Evolutionary conservation across 2,888 invertebrate genomes (phyloP), one percentile per base, ranked within the genome.

Genomic region (Andrena hattorfiana): DNA sequence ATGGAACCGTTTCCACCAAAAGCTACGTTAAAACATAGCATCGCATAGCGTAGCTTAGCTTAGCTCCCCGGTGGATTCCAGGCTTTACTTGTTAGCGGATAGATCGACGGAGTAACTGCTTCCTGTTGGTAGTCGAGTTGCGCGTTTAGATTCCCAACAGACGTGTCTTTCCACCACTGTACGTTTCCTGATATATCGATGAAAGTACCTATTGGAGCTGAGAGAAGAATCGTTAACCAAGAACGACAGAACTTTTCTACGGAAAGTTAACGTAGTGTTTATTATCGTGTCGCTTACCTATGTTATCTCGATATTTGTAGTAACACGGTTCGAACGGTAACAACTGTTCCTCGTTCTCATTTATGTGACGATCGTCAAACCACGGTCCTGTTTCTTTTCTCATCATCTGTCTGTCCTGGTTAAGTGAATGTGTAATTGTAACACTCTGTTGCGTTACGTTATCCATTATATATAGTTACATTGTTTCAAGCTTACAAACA

Each of bases 271-370:
- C 30, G 35, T 20, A 63, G 10, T n/a, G 2, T 5, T 56, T 60
- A 4, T 30, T 20, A 3, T 7, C 23, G 32, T 13, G 23, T 30
- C 20, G 32, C 16, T 72, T 74, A 74, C 64, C 42, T 20, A 62
- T 35, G 32, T 71, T 75, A 51, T 78, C 67, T 54, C 67, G 54
- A 70, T 69, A 72, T 54, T 81, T 81, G 23, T 68, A 75, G 42
- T 69, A 85, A 6, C 64, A 28, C 16, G 66, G n/a, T 23, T 77
- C 62, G 2, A 23, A 32, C 8, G 56, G 28, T 30, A 77, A 30
- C n/a, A 54, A 2, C 7, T 70, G 70, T n/a, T 26, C 70, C 35
- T 69, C 59, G 23, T 75, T 77, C 32, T 32, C 20, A 51, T 72
- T 32, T 35, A 49, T 6, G n/a, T 35, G 67, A 5, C 49, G 59